A percentile compares a stretch with the other conserved stretches of the same genome.
phyloP scores from a whole-genome alignment of 2,888 invertebrate genomes.

The Agapostemon virescens region DNA sequence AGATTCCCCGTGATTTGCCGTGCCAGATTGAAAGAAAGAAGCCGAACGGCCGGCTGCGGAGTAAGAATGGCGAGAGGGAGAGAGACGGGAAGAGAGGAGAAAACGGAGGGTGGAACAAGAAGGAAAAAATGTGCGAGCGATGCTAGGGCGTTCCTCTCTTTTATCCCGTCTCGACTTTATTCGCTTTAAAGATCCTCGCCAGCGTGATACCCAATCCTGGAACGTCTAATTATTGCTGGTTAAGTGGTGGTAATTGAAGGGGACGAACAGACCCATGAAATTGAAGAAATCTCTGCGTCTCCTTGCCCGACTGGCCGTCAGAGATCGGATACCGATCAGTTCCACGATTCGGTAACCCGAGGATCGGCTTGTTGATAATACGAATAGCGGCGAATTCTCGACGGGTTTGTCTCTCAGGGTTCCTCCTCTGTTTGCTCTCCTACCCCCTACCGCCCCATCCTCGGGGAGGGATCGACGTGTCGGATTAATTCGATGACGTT shows the following conservation, averaged over 20 bases:
- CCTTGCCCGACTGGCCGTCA: background rate
- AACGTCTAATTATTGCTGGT: slow-evolving; percentile 78
- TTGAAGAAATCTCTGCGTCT: slow-evolving; percentile 73
- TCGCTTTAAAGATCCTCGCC: slow-evolving; percentile 70
- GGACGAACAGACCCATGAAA: slow-evolving; percentile 76
- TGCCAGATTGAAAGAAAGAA: slow-evolving; percentile 54
- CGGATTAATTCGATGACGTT: slow-evolving; percentile 53
- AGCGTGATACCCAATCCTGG: slow-evolving; percentile 71
- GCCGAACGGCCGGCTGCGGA: slow-evolving; percentile 14
- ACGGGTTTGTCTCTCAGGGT: slow-evolving; percentile 46
- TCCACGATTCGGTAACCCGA: slow-evolving; percentile 54
- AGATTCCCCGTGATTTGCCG: slow-evolving; percentile 55
- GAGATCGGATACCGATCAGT: slow-evolving; percentile 60
- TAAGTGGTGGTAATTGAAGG: slow-evolving; percentile 78
- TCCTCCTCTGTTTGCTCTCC: slow-evolving; percentile 37
- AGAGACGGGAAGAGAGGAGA: slow-evolving; percentile 13
- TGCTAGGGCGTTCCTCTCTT: slow-evolving; percentile 57
- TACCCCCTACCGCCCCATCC: slow-evolving; percentile 17
- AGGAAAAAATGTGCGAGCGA: slow-evolving; percentile 39
- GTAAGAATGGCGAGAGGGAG: background rate
- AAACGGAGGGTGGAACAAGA: background rate
- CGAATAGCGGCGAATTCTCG: slow-evolving; percentile 55
- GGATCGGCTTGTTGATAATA: slow-evolving; percentile 63
- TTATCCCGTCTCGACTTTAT: slow-evolving; percentile 68
- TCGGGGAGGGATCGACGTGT: slow-evolving; percentile 64